Percentiles rank a stretch among this genome's conserved stretches.
Conservation (phyloP, 2,797 vertebrate species). For the Cephalopachus bancanus region DNA sequence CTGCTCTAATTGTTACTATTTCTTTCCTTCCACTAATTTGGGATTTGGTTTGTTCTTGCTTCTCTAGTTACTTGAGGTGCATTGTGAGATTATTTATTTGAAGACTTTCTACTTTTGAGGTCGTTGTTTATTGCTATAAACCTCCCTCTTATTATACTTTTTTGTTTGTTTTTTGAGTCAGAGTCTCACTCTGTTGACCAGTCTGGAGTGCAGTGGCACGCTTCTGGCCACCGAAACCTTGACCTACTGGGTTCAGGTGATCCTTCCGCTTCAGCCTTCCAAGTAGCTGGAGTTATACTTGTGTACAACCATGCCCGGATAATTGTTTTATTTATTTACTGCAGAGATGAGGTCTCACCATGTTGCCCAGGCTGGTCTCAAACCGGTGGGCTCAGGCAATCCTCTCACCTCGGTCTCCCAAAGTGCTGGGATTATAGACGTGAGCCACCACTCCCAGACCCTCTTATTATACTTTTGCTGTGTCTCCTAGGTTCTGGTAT, state of each 20-base stretch:
- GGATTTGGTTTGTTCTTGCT: not conserved
- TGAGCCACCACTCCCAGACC: rapidly evolving
- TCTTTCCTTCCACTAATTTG: not conserved
- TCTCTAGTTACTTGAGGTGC: not conserved
- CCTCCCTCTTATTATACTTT: not conserved
- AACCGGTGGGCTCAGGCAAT: not conserved
- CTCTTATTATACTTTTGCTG: not conserved
- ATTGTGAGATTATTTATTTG: not conserved
- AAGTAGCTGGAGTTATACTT: not conserved
- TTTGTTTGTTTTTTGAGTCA: not conserved
- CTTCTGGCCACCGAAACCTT: not conserved
- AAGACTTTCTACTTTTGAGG: not conserved
- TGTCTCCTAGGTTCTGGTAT: not conserved
- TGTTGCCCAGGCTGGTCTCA: not conserved
- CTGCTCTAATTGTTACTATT: not conserved
- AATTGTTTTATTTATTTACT: not conserved
- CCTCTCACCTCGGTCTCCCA: rapidly evolving
- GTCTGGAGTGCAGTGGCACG: not conserved
- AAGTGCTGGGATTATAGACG: not conserved
- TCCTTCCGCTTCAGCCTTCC: not conserved
- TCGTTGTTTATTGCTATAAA: too few species aligned
- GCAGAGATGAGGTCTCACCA: not conserved
- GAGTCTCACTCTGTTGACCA: not conserved
- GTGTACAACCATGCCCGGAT: not conserved
- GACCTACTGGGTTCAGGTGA: rapidly evolving